These are phyloP conservation scores for Calameuta filiformis DNA, from an alignment of 2,888 invertebrate species.

Conservation along the genomic window DNA sequence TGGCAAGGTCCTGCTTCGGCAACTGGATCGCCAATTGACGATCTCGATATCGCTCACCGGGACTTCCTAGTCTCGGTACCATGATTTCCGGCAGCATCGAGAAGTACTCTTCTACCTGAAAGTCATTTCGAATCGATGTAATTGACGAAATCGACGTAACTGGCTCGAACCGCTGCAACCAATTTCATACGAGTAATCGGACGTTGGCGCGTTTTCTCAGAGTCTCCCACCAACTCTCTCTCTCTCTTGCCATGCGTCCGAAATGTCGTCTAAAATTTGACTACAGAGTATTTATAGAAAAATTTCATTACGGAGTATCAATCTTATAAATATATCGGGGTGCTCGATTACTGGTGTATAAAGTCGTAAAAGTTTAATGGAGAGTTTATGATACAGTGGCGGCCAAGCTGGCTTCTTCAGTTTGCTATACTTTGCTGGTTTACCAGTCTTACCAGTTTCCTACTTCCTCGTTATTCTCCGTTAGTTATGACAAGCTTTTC, in stretches of 20 bases:
- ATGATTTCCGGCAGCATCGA: conserved; percentile 79
- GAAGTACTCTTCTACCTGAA: conserved; percentile 93
- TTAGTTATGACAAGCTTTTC: conserved; percentile 47
- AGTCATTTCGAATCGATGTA: conserved; percentile 16
- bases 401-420: neutral
- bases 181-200: neutral
- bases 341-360: conserved; percentile 20
- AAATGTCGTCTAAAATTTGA: no score
- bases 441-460: neutral
- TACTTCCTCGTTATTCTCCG: conserved; percentile 8
- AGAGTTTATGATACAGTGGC: neutral
- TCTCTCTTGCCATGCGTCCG: no score
- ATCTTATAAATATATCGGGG: neutral
- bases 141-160: no score
- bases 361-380: conserved; percentile 29
- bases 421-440: no score
- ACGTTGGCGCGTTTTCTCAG: neutral
- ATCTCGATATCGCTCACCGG: conserved; percentile 84
- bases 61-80: conserved; percentile 79
- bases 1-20: conserved; percentile 93
- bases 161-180: neutral
- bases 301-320: no score
- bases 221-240: no score
- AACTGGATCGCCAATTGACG: conserved; percentile 88
- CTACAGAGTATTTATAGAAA: no score